Evolutionary conservation across 2,888 invertebrate genomes (phyloP), one percentile per base, ranked within the genome.

Genomic region (Sceliomorpha sp.): DNA sequence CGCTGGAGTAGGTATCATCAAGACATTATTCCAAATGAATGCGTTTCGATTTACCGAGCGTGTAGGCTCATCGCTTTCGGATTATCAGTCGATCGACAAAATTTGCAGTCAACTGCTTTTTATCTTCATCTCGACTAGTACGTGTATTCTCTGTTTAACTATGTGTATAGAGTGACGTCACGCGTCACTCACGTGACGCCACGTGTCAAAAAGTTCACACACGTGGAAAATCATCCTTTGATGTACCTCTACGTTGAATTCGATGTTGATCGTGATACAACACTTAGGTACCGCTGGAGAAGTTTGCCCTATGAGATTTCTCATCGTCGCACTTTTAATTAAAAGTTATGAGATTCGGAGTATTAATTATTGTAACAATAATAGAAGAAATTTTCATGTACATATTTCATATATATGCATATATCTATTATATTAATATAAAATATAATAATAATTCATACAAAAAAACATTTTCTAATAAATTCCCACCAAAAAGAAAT

Each of bases 151-250:
- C 37, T 50, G 50, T 70, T 70, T 67, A 71, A 74, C 71, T 64
- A 70, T 75, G 12, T 36, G 9, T 40, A 27, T 13, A 17, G 60
- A 74, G 78, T 70, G 78, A 45, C 76, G 73, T 47, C 80, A 76
- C 79, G 82, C 78, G 82, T 42, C 73, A 13, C 37, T 36, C 37
- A 36, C 27, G 51, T 36, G 32, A 36, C 48, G 72, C 42, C 75
- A 73, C 75, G 77, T 72, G 72, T 31, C 69, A 45, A 58, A 60
- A 63, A 55, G 78, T 44, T 75, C 76, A 80, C 80, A 74, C 84
- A 78, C 64, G 76, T 75, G 82, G 79, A 83, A 84, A 84, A 84
- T 82, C 83, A 74, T 47, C 58, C 84, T 84, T 84, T 83, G 80
- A 84, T 80, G 74, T 78, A 48, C 47, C 47, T 14, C 34, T 32